A percentile compares a stretch with the other conserved stretches of the same genome.
phyloP scores from a whole-genome alignment of 2,113 vertebrate genomes.

The Ascaphus truei region DNA sequence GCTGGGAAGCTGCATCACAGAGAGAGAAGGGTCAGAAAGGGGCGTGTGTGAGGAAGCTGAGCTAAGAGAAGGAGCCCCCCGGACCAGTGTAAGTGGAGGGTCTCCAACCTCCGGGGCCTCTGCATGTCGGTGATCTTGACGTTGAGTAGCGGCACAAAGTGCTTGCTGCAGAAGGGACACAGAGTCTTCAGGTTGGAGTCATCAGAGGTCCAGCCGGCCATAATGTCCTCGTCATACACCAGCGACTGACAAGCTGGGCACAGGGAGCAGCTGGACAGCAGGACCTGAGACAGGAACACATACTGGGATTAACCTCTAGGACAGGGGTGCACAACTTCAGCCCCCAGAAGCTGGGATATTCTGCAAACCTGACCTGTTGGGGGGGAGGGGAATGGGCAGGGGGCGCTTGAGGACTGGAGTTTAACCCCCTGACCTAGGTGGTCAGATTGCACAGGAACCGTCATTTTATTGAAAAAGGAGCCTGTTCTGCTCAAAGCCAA shows the following conservation, averaged over 20 bases:
- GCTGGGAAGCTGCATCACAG: too few relatives aligned
- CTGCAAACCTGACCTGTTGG: too few relatives aligned
- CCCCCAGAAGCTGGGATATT: too few relatives aligned
- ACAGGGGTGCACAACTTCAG: too few relatives aligned
- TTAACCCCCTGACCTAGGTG: background rate
- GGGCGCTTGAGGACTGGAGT: background rate
- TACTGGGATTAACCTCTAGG: too few relatives aligned
- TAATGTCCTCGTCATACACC: constrained; percentile 92
- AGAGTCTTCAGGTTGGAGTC: constrained; percentile 91
- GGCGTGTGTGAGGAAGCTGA: too few relatives aligned
- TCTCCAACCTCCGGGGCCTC: constrained; percentile 43
- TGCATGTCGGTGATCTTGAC: constrained; percentile 77
- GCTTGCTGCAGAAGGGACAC: constrained; percentile 80
- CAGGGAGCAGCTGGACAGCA: constrained; percentile 83
- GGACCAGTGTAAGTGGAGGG: too few relatives aligned
- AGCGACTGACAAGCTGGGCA: constrained; percentile 76
- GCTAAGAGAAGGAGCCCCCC: too few relatives aligned
- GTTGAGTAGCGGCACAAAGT: constrained; percentile 85
- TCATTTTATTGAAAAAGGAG: too few relatives aligned
- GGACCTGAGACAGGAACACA: constrained; percentile 41
- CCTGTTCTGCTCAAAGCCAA: too few relatives aligned
- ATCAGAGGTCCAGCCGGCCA: constrained; percentile 91
- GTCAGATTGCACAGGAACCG: background rate
- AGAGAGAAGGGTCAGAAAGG: too few relatives aligned
- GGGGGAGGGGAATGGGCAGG: too few relatives aligned